Evolutionary conservation across 1,140 invertebrate genomes (phyloP).

Genomic region (Oncopeltus fasciatus): DNA sequence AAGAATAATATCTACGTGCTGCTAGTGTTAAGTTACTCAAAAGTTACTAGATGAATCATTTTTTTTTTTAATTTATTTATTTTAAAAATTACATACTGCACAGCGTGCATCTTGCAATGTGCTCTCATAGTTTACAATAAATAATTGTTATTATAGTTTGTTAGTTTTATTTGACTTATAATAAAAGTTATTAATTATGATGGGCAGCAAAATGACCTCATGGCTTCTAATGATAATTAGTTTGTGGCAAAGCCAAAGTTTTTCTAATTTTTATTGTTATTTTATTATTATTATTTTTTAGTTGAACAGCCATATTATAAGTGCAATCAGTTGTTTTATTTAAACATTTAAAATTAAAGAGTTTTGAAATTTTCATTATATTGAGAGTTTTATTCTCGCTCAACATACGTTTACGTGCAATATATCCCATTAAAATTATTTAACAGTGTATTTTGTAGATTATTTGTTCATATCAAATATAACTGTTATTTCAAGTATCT

Average conservation of each 20-base stretch:
- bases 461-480: constrained; percentile 24
- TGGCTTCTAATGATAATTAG: background rate
- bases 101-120: background rate
- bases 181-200: background rate
- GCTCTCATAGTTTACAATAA: background rate
- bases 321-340: constrained; percentile 8
- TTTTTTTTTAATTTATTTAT: no score
- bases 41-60: no score
- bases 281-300: constrained; percentile 5
- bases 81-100: no score
- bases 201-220: constrained; percentile 3
- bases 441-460: constrained; percentile 20
- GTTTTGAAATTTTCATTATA: background rate
- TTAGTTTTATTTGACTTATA: constrained; percentile 9
- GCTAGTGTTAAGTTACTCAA: no score
- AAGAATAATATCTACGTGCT: no score
- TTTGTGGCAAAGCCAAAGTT: constrained; percentile 12
- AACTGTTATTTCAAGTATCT: constrained; percentile 23
- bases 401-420: constrained; percentile 14
- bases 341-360: constrained; percentile 5
- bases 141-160: background rate
- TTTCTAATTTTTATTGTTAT: background rate
- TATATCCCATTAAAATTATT: constrained; percentile 16
- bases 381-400: constrained; percentile 7
- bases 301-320: background rate